These are phyloP conservation scores for Ericerus pela DNA, from an alignment of 1,140 invertebrate species.

Conservation along the genomic window DNA sequence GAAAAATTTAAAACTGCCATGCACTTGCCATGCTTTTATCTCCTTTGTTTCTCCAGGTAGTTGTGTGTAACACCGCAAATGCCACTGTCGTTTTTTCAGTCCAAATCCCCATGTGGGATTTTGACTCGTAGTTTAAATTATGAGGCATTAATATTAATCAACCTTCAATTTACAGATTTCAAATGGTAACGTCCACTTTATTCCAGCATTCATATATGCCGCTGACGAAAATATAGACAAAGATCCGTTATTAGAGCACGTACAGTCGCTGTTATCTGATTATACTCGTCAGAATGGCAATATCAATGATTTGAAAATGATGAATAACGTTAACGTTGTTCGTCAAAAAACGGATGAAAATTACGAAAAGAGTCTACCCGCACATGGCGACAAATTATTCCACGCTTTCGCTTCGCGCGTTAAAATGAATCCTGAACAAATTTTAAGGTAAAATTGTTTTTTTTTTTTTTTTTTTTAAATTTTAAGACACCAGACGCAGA, in stretches of 20 bases:
- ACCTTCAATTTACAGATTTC: too few relatives aligned
- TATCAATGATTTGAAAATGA: background rate
- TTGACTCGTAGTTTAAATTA: too few relatives aligned
- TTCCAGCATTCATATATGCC: constrained; percentile 42
- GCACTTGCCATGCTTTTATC: too few relatives aligned
- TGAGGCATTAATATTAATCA: too few relatives aligned
- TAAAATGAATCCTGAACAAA: constrained; percentile 59
- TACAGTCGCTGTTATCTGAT: constrained; percentile 43
- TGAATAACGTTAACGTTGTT: constrained; percentile 19
- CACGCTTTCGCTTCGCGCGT: constrained; percentile 59
- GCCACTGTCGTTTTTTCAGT: too few relatives aligned
- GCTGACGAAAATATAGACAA: constrained; percentile 36
- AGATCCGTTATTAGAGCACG: constrained; percentile 34
- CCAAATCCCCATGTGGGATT: too few relatives aligned
- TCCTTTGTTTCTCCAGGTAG: too few relatives aligned
- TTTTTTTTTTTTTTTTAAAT: too few relatives aligned
- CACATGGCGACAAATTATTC: constrained; percentile 65
- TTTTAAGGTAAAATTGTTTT: constrained; percentile 58
- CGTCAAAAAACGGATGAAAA: constrained; percentile 36
- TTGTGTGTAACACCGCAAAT: too few relatives aligned
- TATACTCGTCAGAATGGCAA: constrained; percentile 34
- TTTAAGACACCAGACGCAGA: too few relatives aligned
- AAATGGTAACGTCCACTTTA: constrained; percentile 33
- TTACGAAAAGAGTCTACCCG: constrained; percentile 60
- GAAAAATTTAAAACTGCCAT: too few relatives aligned